These are phyloP conservation scores for Xenopus tropicalis DNA, from an alignment of 2,113 vertebrate genomes.

Conservation along the genomic window DNA sequence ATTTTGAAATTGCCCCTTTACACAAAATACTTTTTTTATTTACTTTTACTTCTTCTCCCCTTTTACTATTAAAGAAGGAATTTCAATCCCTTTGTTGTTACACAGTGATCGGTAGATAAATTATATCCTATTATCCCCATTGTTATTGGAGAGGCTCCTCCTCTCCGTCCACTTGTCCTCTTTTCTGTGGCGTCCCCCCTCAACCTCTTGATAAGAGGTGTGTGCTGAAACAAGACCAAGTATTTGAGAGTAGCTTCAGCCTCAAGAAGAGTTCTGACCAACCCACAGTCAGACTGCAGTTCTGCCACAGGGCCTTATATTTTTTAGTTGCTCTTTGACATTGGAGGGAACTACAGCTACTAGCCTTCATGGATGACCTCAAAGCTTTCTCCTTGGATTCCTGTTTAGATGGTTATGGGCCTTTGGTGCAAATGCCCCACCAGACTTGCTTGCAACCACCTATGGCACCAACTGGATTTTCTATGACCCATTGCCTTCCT, in stretches of 20 bases:
- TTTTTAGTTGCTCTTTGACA: not conserved
- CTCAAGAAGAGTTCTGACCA: not conserved
- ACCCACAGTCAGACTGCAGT: not conserved
- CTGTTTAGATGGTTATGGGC: conserved; percentile 41
- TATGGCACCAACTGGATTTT: conserved; percentile 33
- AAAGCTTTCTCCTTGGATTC: conserved; percentile 31
- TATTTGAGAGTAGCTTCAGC: not conserved
- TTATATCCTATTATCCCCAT: not conserved
- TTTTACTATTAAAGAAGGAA: not conserved
- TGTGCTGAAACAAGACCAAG: conserved; percentile 16
- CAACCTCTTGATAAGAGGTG: conserved; percentile 47
- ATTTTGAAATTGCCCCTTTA: too few relatives aligned
- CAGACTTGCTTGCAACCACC: conserved; percentile 37
- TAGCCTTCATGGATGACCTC: conserved; percentile 30
- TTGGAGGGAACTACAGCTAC: not conserved
- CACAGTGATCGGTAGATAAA: not conserved
- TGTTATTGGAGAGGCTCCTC: conserved; percentile 29
- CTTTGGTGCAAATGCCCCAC: conserved; percentile 23
- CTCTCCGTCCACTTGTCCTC: conserved; percentile 27
- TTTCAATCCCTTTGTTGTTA: not conserved
- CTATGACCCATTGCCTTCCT: conserved; percentile 44
- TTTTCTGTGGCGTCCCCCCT: conserved; percentile 16
- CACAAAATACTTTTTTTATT: not conserved
- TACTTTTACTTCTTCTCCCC: not conserved
- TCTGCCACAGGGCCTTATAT: too few relatives aligned